Evolutionary conservation across 2,113 vertebrate species (phyloP).

Genomic region (Alethe diademata): DNA sequence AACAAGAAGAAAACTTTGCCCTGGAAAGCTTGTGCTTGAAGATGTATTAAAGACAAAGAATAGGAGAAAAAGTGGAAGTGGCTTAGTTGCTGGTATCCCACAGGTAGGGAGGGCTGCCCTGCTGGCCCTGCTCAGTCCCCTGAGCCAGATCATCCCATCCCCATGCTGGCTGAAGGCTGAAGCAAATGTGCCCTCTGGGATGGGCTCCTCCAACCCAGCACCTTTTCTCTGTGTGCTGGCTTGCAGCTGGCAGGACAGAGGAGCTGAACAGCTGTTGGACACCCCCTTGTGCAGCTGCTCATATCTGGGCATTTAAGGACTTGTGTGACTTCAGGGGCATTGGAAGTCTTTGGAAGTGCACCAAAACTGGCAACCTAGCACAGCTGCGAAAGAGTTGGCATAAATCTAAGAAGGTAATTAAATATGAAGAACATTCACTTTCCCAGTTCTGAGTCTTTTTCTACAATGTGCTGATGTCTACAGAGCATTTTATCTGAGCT

Average conservation of each 20-base stretch:
- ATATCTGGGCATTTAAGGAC: neutral
- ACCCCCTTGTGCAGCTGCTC: slow-evolving; percentile 42
- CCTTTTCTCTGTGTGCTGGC: neutral
- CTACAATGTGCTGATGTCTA: neutral
- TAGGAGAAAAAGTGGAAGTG: neutral
- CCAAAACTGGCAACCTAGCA: neutral
- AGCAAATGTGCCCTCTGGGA: neutral
- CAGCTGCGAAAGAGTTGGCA: neutral
- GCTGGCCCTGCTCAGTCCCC: neutral
- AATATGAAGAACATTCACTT: neutral
- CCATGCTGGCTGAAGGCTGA: accelerated
- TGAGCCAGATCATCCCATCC: neutral
- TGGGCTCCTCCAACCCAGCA: neutral
- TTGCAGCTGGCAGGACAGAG: slow-evolving; percentile 4
- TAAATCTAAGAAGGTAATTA: neutral
- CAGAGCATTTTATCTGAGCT: neutral
- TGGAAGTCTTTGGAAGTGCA: neutral
- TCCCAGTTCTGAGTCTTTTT: neutral
- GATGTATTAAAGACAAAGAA: neutral
- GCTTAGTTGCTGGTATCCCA: neutral
- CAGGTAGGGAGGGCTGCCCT: accelerated
- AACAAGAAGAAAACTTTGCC: neutral
- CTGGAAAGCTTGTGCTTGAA: neutral
- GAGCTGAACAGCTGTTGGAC: slow-evolving; percentile 45
- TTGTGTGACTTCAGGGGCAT: neutral